Evolutionary conservation across 2,113 vertebrate species (phyloP).

Genomic region (Piprites chloris): DNA sequence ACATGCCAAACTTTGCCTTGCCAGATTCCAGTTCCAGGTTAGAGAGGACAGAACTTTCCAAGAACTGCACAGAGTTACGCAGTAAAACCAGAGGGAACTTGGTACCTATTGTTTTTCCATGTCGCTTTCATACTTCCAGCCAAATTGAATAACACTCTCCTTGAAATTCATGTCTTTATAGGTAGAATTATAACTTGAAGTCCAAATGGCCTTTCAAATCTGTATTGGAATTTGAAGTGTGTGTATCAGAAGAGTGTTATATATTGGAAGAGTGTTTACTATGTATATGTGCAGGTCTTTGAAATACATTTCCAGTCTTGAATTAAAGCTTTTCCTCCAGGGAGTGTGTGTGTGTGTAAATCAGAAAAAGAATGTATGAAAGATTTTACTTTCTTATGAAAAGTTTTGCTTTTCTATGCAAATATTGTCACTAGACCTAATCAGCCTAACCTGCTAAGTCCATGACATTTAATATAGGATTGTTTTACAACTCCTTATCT

Average conservation of each 20-base stretch:
- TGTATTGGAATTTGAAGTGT: neutral
- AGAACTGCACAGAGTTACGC: neutral
- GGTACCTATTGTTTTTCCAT: slow-evolving; percentile 8
- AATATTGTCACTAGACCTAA: slow-evolving; percentile 37
- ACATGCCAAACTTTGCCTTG: neutral
- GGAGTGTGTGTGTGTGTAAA: too few species aligned
- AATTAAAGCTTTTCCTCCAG: neutral
- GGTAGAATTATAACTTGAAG: neutral
- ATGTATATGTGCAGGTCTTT: neutral
- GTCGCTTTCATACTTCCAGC: neutral
- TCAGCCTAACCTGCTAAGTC: neutral
- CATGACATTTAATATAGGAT: slow-evolving; percentile 2
- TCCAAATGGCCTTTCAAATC: neutral
- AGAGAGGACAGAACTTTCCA: slow-evolving; percentile 16
- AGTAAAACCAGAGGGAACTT: neutral
- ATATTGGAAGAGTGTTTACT: neutral
- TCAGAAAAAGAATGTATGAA: neutral
- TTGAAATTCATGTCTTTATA: neutral
- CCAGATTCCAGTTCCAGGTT: slow-evolving; percentile 9
- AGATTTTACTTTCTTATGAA: neutral
- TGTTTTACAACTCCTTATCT: neutral
- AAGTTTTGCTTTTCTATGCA: neutral
- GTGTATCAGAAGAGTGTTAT: neutral
- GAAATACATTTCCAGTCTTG: neutral
- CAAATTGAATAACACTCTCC: neutral